phyloP scores from a whole-genome alignment of 2,888 invertebrate species.

The Apamea epomidion region DNA sequence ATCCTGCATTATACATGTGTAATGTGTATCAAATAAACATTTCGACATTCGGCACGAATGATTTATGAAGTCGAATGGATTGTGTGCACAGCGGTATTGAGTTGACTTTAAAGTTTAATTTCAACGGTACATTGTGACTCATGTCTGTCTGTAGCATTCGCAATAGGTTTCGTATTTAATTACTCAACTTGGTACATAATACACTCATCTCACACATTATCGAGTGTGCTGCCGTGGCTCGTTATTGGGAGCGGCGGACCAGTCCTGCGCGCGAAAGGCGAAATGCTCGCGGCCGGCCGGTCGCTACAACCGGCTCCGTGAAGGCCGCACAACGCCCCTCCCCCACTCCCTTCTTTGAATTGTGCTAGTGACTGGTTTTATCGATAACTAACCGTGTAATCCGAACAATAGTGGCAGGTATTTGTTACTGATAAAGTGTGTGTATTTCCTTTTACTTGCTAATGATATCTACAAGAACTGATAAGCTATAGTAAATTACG shows the following conservation, averaged over 20 bases:
- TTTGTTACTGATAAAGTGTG: slow-evolving; percentile 47
- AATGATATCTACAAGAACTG: slow-evolving; percentile 30
- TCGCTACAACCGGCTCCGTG: slow-evolving; percentile 88
- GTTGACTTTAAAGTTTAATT: slow-evolving; percentile 59
- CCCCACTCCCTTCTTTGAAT: slow-evolving; percentile 78
- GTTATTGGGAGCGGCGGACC: slow-evolving; percentile 83
- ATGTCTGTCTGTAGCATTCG: slow-evolving; percentile 46
- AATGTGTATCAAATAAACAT: slow-evolving; percentile 57
- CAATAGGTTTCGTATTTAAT: slow-evolving; percentile 65
- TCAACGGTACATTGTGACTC: slow-evolving; percentile 63
- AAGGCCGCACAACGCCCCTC: slow-evolving; percentile 86
- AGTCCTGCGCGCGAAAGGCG: slow-evolving; percentile 88
- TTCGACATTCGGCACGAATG: slow-evolving; percentile 54
- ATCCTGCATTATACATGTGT: slow-evolving; percentile 64
- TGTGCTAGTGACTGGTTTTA: slow-evolving; percentile 79
- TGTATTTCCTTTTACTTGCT: slow-evolving; percentile 40
- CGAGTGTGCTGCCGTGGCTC: slow-evolving; percentile 64
- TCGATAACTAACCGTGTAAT: slow-evolving; percentile 77
- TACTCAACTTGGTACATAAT: slow-evolving; percentile 65
- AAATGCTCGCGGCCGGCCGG: slow-evolving; percentile 85
- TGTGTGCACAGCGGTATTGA: slow-evolving; percentile 38
- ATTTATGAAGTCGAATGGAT: slow-evolving; percentile 57
- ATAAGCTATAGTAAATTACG: slow-evolving; percentile 16
- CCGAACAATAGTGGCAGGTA: slow-evolving; percentile 56
- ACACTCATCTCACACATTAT: slow-evolving; percentile 68